Conservation (phyloP, 2,888 invertebrate genomes). For the Pteria penguin region DNA sequence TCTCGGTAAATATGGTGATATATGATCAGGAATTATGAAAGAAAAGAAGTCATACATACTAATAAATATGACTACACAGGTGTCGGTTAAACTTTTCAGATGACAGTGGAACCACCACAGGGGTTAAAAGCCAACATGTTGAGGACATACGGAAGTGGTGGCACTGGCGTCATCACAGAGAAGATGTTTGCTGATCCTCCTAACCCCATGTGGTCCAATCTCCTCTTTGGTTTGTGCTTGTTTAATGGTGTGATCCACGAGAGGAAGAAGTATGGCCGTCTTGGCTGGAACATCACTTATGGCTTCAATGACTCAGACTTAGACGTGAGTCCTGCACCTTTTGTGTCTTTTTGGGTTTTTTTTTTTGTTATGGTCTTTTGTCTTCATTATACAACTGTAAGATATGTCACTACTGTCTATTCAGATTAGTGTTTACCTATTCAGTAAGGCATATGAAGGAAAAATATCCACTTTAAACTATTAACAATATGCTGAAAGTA, state of each 20-base stretch:
- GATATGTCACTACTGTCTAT: too few relatives aligned
- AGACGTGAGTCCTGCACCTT: conserved; percentile 73
- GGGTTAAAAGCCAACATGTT: conserved; percentile 78
- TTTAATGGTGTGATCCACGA: conserved; percentile 80
- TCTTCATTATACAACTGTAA: too few relatives aligned
- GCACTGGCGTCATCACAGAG: conserved; percentile 75
- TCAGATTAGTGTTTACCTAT: too few relatives aligned
- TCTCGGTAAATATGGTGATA: too few relatives aligned
- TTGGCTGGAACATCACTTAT: conserved; percentile 80
- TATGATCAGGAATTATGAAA: too few relatives aligned
- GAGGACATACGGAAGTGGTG: conserved; percentile 76
- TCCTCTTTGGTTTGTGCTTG: conserved; percentile 78
- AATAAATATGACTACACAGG: too few relatives aligned
- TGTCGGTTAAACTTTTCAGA: conserved; percentile 66
- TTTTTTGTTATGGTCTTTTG: too few relatives aligned
- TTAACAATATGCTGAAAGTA: too few relatives aligned
- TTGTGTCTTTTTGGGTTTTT: too few relatives aligned
- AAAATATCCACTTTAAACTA: too few relatives aligned
- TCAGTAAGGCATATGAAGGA: too few relatives aligned
- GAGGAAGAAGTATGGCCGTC: conserved; percentile 78
- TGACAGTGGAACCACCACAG: conserved; percentile 79
- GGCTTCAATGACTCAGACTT: conserved; percentile 80
- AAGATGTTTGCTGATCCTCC: conserved; percentile 69
- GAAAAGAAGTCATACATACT: too few relatives aligned
- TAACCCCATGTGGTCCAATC: conserved; percentile 70